Conservation (phyloP, 1,140 invertebrate genomes). For the Anoplophora glabripennis region DNA sequence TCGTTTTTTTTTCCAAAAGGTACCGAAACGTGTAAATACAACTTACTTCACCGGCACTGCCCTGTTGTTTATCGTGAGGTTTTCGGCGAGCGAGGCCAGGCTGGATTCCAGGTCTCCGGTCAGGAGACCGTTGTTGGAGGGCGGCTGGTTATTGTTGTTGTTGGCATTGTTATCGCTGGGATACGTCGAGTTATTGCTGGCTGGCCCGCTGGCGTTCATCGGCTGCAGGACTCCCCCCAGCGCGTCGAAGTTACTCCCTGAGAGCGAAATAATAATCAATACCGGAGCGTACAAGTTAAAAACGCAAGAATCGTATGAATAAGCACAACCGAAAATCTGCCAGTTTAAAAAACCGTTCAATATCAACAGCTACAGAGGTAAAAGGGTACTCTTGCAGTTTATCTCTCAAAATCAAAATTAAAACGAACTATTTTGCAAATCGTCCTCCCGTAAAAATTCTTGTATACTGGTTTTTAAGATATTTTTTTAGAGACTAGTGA, state of each 20-base stretch:
- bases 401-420: too few relatives aligned
- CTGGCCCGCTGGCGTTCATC: conserved; percentile 43
- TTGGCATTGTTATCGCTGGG: conserved; percentile 36
- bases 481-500: too few relatives aligned
- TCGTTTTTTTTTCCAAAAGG: too few relatives aligned
- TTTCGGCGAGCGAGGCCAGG: conserved; percentile 84
- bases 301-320: not conserved
- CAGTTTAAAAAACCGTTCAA: too few relatives aligned
- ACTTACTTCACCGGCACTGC: conserved; percentile 69
- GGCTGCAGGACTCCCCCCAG: conserved; percentile 70
- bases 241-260: conserved; percentile 61
- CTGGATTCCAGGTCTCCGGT: conserved; percentile 91
- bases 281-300: not conserved
- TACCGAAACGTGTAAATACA: not conserved
- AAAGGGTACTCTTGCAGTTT: too few relatives aligned
- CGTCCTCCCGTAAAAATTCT: too few relatives aligned
- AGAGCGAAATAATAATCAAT: not conserved
- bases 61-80: conserved; percentile 85
- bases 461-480: too few relatives aligned
- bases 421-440: too few relatives aligned
- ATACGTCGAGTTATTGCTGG: conserved; percentile 13
- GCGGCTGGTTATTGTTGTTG: conserved; percentile 26
- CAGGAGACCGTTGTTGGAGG: conserved; percentile 55
- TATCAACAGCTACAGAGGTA: too few relatives aligned
- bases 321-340: too few relatives aligned